A percentile compares a stretch with the other conserved stretches of the same genome.
Evolutionary conservation across 2,888 invertebrate species (phyloP).

Genomic region (Drosophila maculinotata): DNA sequence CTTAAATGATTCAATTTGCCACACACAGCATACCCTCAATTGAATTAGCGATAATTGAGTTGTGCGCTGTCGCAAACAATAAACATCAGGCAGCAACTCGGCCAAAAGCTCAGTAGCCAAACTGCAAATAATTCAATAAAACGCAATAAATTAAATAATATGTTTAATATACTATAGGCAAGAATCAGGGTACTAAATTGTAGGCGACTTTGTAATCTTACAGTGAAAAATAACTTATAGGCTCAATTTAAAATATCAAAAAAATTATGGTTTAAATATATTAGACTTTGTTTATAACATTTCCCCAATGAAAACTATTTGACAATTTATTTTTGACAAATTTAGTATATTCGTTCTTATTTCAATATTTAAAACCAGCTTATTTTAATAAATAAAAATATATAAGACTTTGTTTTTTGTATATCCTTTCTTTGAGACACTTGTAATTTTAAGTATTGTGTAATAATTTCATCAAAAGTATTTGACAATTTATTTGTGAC

Average conservation of each 20-base stretch:
- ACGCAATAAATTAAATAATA: slow-evolving; percentile 58
- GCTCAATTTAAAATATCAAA: not conserved
- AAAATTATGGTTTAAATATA: not conserved
- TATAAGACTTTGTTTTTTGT: too few relatives aligned
- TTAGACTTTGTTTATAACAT: not conserved
- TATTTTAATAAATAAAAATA: too few relatives aligned
- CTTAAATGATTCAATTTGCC: slow-evolving; percentile 65
- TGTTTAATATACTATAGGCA: slow-evolving; percentile 37
- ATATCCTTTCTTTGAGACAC: too few relatives aligned
- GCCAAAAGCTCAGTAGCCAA: slow-evolving; percentile 39
- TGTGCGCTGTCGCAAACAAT: slow-evolving; percentile 55
- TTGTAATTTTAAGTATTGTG: not conserved
- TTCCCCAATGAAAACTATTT: not conserved
- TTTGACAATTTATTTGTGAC: not conserved
- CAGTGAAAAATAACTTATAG: not conserved
- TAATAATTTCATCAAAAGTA: not conserved
- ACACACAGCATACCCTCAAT: slow-evolving; percentile 46
- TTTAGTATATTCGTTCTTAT: not conserved
- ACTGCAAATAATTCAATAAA: slow-evolving; percentile 60
- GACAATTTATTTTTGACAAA: not conserved
- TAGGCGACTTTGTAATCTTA: not conserved
- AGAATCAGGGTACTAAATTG: not conserved
- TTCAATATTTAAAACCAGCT: too few relatives aligned
- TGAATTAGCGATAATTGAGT: slow-evolving; percentile 67
- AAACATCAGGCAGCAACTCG: slow-evolving; percentile 41